Conservation (phyloP, 2,113 vertebrate species). For the Leuciscus idus region DNA sequence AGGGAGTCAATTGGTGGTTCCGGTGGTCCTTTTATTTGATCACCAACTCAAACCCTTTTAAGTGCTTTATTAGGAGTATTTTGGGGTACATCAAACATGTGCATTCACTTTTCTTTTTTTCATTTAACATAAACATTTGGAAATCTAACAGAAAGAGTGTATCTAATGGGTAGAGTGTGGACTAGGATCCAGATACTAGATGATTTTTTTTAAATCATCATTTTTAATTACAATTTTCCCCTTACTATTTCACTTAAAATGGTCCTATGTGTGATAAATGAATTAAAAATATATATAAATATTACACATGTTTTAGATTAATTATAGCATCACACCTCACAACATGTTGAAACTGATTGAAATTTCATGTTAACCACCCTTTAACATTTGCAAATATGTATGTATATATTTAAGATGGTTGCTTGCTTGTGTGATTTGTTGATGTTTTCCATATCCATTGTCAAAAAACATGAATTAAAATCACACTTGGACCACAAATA, state of each 20-base stretch:
- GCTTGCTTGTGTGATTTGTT: background rate
- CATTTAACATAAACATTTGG: background rate
- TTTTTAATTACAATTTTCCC: background rate
- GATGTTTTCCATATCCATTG: background rate
- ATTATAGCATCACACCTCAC: too few relatives aligned
- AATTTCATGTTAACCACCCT: too few relatives aligned
- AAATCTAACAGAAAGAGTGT: background rate
- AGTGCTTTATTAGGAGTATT: background rate
- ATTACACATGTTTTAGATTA: background rate
- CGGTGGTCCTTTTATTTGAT: slow-evolving; percentile 7
- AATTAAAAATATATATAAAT: background rate
- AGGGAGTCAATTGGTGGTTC: slow-evolving; percentile 30
- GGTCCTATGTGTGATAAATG: background rate
- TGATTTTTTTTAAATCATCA: too few relatives aligned
- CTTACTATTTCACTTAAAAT: background rate
- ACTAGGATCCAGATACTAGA: background rate
- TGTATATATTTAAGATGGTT: background rate
- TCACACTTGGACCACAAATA: background rate
- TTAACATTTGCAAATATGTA: too few relatives aligned
- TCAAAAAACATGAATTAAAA: background rate
- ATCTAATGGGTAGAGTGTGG: background rate
- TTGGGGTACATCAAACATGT: background rate
- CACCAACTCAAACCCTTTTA: background rate
- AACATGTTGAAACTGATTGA: too few relatives aligned
- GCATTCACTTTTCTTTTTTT: background rate